Evolutionary conservation across 2,113 vertebrate species (phyloP).

Genomic region (Nyctereutes procyonoides): DNA sequence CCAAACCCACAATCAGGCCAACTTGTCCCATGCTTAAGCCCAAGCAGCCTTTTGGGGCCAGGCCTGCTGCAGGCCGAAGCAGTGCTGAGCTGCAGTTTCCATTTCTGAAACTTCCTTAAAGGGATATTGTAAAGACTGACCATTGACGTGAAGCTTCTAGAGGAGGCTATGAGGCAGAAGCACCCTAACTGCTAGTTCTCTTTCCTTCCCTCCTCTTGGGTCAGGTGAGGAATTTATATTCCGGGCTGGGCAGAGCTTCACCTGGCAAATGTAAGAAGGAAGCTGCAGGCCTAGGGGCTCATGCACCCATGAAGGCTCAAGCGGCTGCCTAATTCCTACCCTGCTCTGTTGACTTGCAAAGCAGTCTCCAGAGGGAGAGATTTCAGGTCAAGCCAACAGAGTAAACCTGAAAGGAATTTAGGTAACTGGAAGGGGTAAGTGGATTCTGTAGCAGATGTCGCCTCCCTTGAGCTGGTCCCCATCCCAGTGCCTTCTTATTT

Average conservation of each 20-base stretch:
- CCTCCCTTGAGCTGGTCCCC: not conserved
- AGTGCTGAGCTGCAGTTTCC: not conserved
- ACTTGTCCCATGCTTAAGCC: not conserved
- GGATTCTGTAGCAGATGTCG: not conserved
- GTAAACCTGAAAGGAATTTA: not conserved
- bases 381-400: not conserved
- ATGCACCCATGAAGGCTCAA: not conserved
- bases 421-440: not conserved
- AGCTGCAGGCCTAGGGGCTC: not conserved
- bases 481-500: not conserved
- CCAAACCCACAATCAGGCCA: not conserved
- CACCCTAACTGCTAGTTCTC: not conserved
- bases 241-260: not conserved
- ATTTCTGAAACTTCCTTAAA: not conserved
- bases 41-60: too few species aligned
- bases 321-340: too few species aligned
- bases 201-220: not conserved
- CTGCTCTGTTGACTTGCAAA: not conserved
- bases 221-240: not conserved
- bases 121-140: not conserved
- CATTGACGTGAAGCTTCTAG: not conserved
- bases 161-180: fast-evolving
- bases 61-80: too few species aligned
- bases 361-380: not conserved
- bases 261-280: not conserved